phyloP scores from a whole-genome alignment of 2,113 vertebrate genomes.

The Sander lucioperca region DNA sequence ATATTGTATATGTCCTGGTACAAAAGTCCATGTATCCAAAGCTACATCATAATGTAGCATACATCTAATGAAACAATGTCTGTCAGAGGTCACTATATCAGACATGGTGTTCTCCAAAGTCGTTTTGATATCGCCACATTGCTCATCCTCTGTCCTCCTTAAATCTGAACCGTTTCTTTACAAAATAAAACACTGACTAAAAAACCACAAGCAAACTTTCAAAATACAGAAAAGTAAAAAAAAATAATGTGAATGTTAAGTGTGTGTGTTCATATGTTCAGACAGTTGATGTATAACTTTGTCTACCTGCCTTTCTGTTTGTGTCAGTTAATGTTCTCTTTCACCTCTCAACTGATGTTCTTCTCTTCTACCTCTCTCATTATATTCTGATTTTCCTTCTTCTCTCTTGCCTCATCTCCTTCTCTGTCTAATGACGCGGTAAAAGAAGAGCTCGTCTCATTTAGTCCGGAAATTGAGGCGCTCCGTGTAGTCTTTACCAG shows the following conservation, averaged over 20 bases:
- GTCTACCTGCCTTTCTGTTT: neutral
- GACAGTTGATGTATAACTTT: neutral
- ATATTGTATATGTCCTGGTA: neutral
- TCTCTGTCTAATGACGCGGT: conserved; percentile 42
- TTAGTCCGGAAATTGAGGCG: conserved; percentile 34
- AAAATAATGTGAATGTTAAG: neutral
- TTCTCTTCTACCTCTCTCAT: conserved; percentile 25
- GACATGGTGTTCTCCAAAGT: neutral
- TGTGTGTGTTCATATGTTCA: neutral
- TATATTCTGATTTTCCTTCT: conserved; percentile 16
- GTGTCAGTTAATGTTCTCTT: conserved; percentile 30
- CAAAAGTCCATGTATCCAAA: neutral
- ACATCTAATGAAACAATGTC: neutral
- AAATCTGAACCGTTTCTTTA: neutral
- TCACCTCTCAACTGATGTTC: conserved; percentile 3
- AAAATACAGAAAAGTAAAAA: neutral
- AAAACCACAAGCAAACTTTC: neutral
- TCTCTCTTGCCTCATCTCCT: conserved; percentile 41
- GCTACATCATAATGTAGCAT: neutral
- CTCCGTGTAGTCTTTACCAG: conserved; percentile 35
- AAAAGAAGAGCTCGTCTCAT: conserved; percentile 39
- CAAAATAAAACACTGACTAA: neutral
- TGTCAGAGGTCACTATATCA: neutral
- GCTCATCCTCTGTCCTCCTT: neutral
- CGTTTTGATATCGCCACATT: neutral